Percentiles rank a stretch among this genome's conserved stretches.
These are phyloP conservation scores for Acronicta leporina DNA, from an alignment of 2,888 invertebrate genomes.

Conservation along the genomic window DNA sequence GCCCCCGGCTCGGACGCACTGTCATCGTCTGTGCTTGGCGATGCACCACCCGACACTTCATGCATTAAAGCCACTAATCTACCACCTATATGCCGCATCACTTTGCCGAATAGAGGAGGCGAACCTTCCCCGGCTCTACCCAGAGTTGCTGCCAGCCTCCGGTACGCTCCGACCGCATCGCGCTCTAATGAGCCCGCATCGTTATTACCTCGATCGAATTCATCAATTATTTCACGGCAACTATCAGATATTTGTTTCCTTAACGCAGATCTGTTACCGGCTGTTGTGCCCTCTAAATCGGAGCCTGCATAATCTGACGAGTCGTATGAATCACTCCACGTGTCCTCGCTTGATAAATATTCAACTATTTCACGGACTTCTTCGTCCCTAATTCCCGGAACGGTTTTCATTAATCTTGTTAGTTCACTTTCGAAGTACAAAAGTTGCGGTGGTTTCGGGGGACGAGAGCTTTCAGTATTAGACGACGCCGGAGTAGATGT, in stretches of 20 bases:
- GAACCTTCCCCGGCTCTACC: slow-evolving; percentile 93
- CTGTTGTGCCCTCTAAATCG: slow-evolving; percentile 92
- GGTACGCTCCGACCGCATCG: slow-evolving; percentile 96
- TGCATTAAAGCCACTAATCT: slow-evolving; percentile 96
- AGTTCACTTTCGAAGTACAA: slow-evolving; percentile 97
- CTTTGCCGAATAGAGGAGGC: slow-evolving; percentile 96
- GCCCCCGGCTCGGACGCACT: slow-evolving; percentile 92
- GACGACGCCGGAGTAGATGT: slow-evolving; percentile 88
- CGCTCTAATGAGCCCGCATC: slow-evolving; percentile 89
- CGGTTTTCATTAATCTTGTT: slow-evolving; percentile 97
- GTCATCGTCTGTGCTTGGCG: slow-evolving; percentile 93
- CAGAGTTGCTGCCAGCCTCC: slow-evolving; percentile 95
- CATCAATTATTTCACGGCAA: slow-evolving; percentile 95
- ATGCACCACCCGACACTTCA: slow-evolving; percentile 95
- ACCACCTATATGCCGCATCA: slow-evolving; percentile 97
- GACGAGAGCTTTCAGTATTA: slow-evolving; percentile 89
- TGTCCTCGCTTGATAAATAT: slow-evolving; percentile 97
- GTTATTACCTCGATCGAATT: slow-evolving; percentile 93
- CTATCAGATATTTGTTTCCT: slow-evolving; percentile 96
- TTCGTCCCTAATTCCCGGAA: slow-evolving; percentile 96
- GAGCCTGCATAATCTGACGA: slow-evolving; percentile 97
- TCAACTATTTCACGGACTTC: slow-evolving; percentile 97
- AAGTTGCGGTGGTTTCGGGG: slow-evolving; percentile 94
- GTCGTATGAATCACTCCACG: slow-evolving; percentile 98
- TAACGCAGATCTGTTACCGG: slow-evolving; percentile 90